phyloP scores from a whole-genome alignment of 30 jellyfish, hydroid and myxozoan genomes.

The Phacellophora camtschatica region DNA sequence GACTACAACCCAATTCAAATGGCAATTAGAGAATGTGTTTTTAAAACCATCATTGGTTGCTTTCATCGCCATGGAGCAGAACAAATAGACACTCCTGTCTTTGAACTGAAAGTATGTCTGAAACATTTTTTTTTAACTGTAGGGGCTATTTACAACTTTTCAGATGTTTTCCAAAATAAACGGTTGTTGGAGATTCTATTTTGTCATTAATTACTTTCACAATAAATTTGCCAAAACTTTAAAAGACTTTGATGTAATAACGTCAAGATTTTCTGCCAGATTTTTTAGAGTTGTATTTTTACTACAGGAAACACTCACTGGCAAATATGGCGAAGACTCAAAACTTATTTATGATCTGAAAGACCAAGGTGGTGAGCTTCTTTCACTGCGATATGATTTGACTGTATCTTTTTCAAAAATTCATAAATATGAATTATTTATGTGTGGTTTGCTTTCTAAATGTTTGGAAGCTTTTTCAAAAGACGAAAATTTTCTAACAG shows the following conservation, averaged over 20 bases:
- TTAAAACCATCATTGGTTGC: conserved; percentile 57
- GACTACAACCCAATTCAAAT: conserved; percentile 93
- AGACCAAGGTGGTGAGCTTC: conserved; percentile 99
- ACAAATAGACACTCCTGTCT: conserved; percentile 98
- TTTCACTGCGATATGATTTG: conserved; percentile 92
- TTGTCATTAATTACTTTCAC: too few relatives aligned
- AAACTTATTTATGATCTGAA: conserved; percentile 90
- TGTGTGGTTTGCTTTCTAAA: too few relatives aligned
- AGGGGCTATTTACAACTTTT: too few relatives aligned
- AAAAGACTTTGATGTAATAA: too few relatives aligned
- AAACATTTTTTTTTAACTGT: neutral
- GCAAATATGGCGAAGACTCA: conserved; percentile 99
- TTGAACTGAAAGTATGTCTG: conserved; percentile 89
- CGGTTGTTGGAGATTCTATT: too few relatives aligned
- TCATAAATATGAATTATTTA: neutral
- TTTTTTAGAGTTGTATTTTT: neutral
- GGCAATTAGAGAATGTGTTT: conserved; percentile 96
- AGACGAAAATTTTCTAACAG: too few relatives aligned
- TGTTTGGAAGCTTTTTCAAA: too few relatives aligned
- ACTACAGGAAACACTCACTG: conserved; percentile 94
- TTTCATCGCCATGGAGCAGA: conserved; percentile 99
- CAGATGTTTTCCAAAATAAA: too few relatives aligned
- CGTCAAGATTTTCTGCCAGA: too few relatives aligned
- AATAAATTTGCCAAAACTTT: too few relatives aligned
- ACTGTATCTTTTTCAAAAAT: conserved; percentile 76